Percentiles rank a stretch among this genome's conserved stretches.
Conservation (phyloP, 37 sponge, comb jelly and placozoan species). For the Beroe ovata region DNA sequence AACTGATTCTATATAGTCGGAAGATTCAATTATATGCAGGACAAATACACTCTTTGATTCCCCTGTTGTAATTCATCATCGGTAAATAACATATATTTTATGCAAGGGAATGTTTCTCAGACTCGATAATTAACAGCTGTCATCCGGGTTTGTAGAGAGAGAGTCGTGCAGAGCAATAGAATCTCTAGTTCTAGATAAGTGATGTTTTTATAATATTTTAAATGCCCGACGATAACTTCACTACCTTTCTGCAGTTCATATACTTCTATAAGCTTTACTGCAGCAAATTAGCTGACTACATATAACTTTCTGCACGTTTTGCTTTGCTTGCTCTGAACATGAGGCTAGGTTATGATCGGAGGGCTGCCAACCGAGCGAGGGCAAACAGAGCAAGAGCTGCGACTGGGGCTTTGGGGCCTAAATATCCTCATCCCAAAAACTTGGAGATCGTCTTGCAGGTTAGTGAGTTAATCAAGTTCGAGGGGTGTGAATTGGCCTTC, state of each 20-base stretch:
- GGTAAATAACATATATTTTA: too few relatives aligned
- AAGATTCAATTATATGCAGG: too few relatives aligned
- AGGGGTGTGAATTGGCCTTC: too few relatives aligned
- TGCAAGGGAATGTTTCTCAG: too few relatives aligned
- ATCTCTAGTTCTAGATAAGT: too few relatives aligned
- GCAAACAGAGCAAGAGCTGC: background rate
- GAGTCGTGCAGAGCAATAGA: too few relatives aligned
- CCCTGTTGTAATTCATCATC: too few relatives aligned
- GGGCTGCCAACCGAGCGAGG: conserved; percentile 13
- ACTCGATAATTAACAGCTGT: background rate
- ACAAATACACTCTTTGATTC: too few relatives aligned
- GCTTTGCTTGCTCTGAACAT: background rate
- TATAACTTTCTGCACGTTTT: background rate
- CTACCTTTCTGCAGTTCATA: background rate
- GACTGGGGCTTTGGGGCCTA: background rate
- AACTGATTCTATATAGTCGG: too few relatives aligned
- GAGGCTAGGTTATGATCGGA: conserved; percentile 47
- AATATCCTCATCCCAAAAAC: conserved; percentile 50
- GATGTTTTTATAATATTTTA: background rate
- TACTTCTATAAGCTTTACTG: background rate
- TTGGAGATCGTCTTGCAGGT: background rate
- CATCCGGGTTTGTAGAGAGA: too few relatives aligned
- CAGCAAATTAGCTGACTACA: background rate
- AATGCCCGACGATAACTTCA: background rate
- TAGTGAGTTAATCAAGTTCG: too few relatives aligned